phyloP scores from a whole-genome alignment of 2,888 invertebrate species.

The Cryptophagus acutangulus region DNA sequence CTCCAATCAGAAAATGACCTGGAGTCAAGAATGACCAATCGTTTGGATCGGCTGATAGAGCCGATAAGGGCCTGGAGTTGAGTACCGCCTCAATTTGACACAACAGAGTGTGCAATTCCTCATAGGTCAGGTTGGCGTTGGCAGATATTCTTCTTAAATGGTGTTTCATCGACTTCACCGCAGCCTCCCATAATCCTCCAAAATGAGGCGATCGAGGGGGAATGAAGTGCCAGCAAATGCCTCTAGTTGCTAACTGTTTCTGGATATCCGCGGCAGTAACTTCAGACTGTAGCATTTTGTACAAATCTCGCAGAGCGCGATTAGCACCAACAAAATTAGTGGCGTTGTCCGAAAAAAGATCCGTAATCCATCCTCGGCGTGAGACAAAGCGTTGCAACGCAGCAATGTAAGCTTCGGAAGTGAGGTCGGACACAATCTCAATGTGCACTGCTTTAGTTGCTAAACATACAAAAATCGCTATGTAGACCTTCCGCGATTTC shows the following conservation, averaged over 20 bases:
- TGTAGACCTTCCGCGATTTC: slow-evolving; percentile 18
- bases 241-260: no score
- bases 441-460: slow-evolving; percentile 17
- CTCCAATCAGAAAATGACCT: neutral
- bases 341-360: slow-evolving; percentile 14
- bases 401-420: slow-evolving; percentile 10
- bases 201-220: neutral
- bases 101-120: neutral
- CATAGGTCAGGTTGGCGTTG: neutral
- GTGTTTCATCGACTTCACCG: neutral
- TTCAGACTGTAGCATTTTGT: no score
- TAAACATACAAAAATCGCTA: slow-evolving; percentile 17
- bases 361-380: slow-evolving; percentile 11
- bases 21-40: neutral
- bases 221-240: neutral
- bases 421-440: slow-evolving; percentile 13
- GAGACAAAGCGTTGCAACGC: slow-evolving; percentile 17
- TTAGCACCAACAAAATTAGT: slow-evolving; percentile 19
- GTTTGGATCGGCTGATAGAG: neutral
- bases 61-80: neutral
- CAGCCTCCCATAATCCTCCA: neutral
- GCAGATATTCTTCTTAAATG: neutral
- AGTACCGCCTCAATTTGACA: neutral
- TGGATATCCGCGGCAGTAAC: no score
- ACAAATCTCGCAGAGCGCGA: slow-evolving; percentile 15